Base-by-base conservation (phyloP, 2,113 vertebrate genomes). In the Eleginops maclovinus region DNA sequence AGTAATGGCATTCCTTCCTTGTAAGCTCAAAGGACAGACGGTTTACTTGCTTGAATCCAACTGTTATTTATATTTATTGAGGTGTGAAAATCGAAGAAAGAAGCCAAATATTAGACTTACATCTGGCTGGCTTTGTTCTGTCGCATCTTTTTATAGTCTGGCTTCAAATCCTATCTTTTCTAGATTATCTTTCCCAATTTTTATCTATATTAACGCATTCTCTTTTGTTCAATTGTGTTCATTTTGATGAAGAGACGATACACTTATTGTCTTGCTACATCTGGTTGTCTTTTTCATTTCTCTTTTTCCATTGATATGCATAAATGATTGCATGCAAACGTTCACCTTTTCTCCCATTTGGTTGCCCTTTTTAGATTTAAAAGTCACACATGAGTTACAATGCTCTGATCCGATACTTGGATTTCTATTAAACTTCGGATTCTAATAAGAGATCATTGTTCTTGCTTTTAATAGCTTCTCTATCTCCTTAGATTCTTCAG, bases 401-500 rank as follows among this genome's bases (percentile, higher is more conserved):
- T 22, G 66, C 46, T 79, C 83, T 77, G 41, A 90, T 83, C 72
- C 62, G 69, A 72, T 54, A 43, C 75, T 62, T 68, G 40, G 84
- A 81, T 85, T 88, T 81, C 73, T 87, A 70, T 83, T 81, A 82
- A 62, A 65, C 67, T 77, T 75, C 78, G 69, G 72, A 88, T 88
- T 90, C 66, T 70, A 88, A 87, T 84, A 88, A 83, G 63, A 50
- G 54, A 76, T 74, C 83, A 87, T 89, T 91, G 87, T 92, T 89
- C 78, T 77, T 59, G 63, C 31, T 80, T 88, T 90, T 84, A 91
- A 88, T 69, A 90, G 72, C 79, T 79, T 77, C 66, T 88, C 78
- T 91, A 89, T 93, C 88, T 85, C 82, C 31, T 83, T 72, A 46
- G 82, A 88, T 85, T 72, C 87, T 82, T 92, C 81, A 76, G 81